These are phyloP conservation scores for Parnassius smintheus DNA, from an alignment of 2,888 invertebrate genomes.

Conservation along the genomic window DNA sequence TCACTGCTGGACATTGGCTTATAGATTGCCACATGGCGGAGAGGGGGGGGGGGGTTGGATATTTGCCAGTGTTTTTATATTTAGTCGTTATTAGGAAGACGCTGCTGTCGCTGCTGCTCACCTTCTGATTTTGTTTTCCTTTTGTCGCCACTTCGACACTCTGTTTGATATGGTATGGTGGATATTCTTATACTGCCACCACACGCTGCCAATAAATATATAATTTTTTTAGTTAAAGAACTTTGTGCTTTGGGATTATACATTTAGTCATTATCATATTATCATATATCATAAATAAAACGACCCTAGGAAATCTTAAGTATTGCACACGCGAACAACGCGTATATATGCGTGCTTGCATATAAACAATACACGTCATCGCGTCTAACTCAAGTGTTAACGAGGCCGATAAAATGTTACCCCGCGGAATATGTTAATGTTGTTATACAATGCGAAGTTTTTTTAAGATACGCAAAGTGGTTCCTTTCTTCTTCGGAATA, in stretches of 20 bases:
- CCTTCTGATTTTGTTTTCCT: too few relatives aligned
- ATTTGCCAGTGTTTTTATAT: too few relatives aligned
- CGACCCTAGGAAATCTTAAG: constrained; percentile 69
- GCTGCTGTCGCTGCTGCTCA: too few relatives aligned
- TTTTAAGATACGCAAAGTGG: neutral
- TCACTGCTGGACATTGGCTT: too few relatives aligned
- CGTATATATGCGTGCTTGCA: constrained; percentile 68
- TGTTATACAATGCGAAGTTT: constrained; percentile 13
- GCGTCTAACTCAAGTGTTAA: constrained; percentile 61
- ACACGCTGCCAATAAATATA: too few relatives aligned
- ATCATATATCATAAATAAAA: constrained; percentile 37
- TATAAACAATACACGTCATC: constrained; percentile 73
- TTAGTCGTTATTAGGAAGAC: too few relatives aligned
- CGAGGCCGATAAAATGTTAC: constrained; percentile 57
- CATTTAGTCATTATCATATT: constrained; percentile 35
- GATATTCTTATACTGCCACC: too few relatives aligned
- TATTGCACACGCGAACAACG: constrained; percentile 68
- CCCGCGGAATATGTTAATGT: constrained; percentile 26
- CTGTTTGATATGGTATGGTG: too few relatives aligned
- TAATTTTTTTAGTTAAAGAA: too few relatives aligned
- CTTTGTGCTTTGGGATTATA: constrained; percentile 36
- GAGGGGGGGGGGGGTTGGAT: too few relatives aligned
- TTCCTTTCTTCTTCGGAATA: neutral
- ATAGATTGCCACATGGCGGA: too few relatives aligned
- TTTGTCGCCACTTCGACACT: too few relatives aligned